Conservation (phyloP, 2,797 vertebrate species). For the Nasua narica region DNA sequence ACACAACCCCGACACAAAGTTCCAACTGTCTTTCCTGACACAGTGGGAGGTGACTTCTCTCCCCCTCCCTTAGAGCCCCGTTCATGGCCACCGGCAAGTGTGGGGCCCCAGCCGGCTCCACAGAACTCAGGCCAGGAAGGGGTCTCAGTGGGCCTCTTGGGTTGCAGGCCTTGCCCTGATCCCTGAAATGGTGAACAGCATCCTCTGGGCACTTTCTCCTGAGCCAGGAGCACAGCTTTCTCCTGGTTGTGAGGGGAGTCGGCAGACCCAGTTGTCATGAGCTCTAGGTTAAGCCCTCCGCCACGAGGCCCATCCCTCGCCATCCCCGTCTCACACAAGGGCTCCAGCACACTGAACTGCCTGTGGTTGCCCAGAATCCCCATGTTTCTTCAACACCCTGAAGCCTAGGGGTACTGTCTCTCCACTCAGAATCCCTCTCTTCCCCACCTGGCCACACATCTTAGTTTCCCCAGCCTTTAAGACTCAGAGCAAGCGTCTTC, state of each 20-base stretch:
- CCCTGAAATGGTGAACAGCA: background rate
- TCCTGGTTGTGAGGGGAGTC: background rate
- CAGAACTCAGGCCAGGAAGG: background rate
- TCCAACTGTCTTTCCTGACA: background rate
- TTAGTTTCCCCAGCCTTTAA: background rate
- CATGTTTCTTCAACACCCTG: background rate
- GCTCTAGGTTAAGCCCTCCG: background rate
- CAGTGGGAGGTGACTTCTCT: background rate
- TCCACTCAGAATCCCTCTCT: background rate
- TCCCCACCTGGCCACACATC: background rate
- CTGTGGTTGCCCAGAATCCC: background rate
- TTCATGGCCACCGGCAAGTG: background rate
- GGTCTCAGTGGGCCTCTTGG: background rate
- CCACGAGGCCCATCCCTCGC: background rate
- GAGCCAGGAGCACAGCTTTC: background rate
- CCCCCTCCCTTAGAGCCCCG: background rate
- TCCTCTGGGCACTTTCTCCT: background rate
- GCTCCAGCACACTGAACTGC: background rate
- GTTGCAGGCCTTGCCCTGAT: background rate
- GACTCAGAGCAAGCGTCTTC: background rate
- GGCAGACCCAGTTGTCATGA: background rate
- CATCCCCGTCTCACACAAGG: rapidly evolving
- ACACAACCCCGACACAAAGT: too few species aligned
- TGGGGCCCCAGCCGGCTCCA: background rate
- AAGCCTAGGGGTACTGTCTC: background rate